Evolutionary conservation across 2,113 vertebrate genomes (phyloP), one percentile per base, ranked within the genome.

Genomic region (Melanostigma gelatinosum): DNA sequence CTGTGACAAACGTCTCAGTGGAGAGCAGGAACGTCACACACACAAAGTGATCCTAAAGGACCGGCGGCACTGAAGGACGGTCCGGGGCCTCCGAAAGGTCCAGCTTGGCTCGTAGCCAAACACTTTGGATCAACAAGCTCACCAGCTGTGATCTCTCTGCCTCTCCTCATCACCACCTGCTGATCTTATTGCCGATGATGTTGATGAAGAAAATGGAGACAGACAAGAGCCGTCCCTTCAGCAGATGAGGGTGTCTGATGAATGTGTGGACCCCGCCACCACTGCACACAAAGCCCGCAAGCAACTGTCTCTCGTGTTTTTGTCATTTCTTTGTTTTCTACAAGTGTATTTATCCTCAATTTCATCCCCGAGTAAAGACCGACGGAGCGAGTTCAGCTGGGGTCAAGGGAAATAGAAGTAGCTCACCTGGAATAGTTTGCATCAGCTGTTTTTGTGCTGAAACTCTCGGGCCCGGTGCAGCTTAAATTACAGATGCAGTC

Each of bases 91-190:
- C 20, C 52, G 65, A 18, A 44, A 79, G 66, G 77, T 83, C 73
- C 70, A 50, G 46, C 67, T 67, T 89, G 91, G 87, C 76, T 9
- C 2, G 16, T 9, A 9, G 84, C 86, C 82, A 86, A 86, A 63
- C 48, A 32, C 16, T 70, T 62, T 40, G 40, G 72, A 76, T 90
- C 85, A 90, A 91, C 87, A 89, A 88, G 83, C 80, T 27, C n/a
- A 38, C 63, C 76, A 91, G 88, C 92, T 89, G 87, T 85, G 71
- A 46, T 71, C 63, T 29, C 48, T 72, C 61, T 32, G 50, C 46
- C 29, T 75, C 62, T 54, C 36, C 62, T 73, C 54, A 24, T 57
- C 48, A 13, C 63, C 84, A 83, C 83, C 80, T 73, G 73, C 85
- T 84, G 89, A 77, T 82, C 29, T 54, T 20, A 42, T 2, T 83